These are phyloP conservation scores for Alectoris magna DNA, from an alignment of 2,797 vertebrate genomes.

Conservation along the genomic window DNA sequence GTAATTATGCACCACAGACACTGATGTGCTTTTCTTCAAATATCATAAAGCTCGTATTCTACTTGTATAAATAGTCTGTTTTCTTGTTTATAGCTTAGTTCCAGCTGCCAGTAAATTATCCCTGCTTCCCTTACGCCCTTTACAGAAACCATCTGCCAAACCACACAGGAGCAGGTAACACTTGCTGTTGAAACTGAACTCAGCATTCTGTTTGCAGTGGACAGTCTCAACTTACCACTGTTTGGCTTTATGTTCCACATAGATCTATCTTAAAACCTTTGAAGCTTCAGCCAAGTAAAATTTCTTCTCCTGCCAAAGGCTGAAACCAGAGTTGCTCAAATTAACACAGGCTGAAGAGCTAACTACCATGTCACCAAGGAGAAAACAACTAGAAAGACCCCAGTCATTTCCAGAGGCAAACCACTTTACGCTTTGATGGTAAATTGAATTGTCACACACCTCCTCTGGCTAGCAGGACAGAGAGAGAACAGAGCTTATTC, in stretches of 20 bases:
- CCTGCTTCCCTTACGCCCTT: not conserved
- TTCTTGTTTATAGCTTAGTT: not conserved
- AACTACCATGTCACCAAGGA: slow-evolving; percentile 18
- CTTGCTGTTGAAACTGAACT: not conserved
- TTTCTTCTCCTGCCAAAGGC: slow-evolving; percentile 59
- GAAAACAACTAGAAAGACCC: not conserved
- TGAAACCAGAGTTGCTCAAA: not conserved
- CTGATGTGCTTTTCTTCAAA: not conserved
- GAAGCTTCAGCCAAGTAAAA: slow-evolving; percentile 55
- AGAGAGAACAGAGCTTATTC: not conserved
- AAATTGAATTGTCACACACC: slow-evolving; percentile 28
- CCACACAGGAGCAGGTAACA: not conserved
- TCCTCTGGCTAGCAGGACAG: slow-evolving; percentile 1
- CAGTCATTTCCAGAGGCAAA: slow-evolving; percentile 54
- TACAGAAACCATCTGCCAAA: not conserved
- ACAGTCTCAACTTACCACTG: slow-evolving; percentile 41
- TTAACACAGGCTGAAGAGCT: slow-evolving; percentile 20
- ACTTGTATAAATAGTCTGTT: not conserved
- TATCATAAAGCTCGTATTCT: not conserved
- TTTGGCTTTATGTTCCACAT: slow-evolving; percentile 23
- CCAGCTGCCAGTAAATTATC: not conserved
- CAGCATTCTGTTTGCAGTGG: slow-evolving; percentile 13
- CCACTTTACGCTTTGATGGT: slow-evolving; percentile 28
- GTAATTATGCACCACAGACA: not conserved
- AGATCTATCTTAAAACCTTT: slow-evolving; percentile 42